Base-by-base conservation (phyloP, 2,113 vertebrate genomes). In the Lepus timidus region DNA sequence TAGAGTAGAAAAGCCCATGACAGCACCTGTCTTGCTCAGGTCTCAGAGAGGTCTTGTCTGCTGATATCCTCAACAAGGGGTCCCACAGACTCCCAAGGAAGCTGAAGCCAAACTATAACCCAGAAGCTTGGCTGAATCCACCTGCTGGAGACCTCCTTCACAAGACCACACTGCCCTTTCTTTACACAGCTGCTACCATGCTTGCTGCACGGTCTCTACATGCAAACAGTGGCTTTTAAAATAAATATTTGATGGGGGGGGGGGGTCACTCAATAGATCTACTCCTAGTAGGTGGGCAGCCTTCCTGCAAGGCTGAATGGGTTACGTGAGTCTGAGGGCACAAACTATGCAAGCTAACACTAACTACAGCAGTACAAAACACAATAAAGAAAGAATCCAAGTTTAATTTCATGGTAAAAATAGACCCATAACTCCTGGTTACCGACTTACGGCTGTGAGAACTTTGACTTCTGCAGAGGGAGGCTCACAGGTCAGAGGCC, bases 351-450 rank as follows among this genome's bases (percentile, higher is more conserved):
- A 52, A 14, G 23, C 7, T 27, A 85, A 70, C 51, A 51, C 82
- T 70, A 85, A 83, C 74, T 84, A 49, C 20, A 93, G 61, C 16
- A 87, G 58, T 52, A 83, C 39, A n/a, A n/a, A n/a, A n/a, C n/a
- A 68, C 79, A 29, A 82, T 10, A 79, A 96, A 90, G 74, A 94
- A 67, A 87, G 1, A 71, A 93, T 23, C 52, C 62, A 95, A 64
- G 29, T 79, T 51, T 90, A 71, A 87, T 84, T 68, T 92, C 73
- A 93, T 82, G 80, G 51, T 17, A 52, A 67, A 91, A 85, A 74
- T 19, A 81, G 85, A 49, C 20, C n/a, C n/a, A 52, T 19, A 93
- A 9, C 13, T 64, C 39, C 31, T 36, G 55, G 64, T 55, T 64
- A 44, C 22, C 33, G 29, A 82, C 3, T 67, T 80, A 51, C 70